Conservation (phyloP, 53 echinoderm and acorn worm species). For the Holothuria scabra region DNA sequence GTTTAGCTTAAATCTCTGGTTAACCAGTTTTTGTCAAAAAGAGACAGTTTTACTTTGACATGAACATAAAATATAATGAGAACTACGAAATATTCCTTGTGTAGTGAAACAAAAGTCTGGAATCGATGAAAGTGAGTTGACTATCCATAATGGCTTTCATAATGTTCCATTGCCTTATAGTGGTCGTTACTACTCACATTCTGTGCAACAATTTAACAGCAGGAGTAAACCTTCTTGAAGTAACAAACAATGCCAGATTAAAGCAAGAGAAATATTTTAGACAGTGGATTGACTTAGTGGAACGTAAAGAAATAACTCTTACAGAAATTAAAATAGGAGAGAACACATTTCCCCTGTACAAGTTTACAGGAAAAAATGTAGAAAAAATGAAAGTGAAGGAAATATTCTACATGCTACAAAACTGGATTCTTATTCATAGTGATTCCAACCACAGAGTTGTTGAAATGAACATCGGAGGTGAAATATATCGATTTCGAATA, state of each 20-base stretch:
- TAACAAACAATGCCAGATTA: background rate
- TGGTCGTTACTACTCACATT: background rate
- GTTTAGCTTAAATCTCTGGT: background rate
- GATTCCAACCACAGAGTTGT: background rate
- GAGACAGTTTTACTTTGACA: background rate
- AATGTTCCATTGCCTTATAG: background rate
- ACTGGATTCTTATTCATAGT: background rate
- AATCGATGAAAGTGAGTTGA: background rate
- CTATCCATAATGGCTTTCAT: background rate
- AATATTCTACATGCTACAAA: constrained; percentile 47
- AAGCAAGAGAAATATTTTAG: background rate
- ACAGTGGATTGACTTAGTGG: background rate
- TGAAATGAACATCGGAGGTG: background rate
- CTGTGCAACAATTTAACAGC: background rate
- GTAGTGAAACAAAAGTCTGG: background rate
- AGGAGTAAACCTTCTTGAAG: background rate
- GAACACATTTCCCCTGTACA: background rate
- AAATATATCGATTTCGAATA: background rate
- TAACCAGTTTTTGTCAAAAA: background rate
- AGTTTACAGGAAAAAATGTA: constrained; percentile 36
- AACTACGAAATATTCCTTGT: background rate
- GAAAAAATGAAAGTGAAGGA: constrained; percentile 47
- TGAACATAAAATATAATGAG: background rate
- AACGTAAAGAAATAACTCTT: background rate
- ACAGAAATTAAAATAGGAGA: background rate